phyloP scores from a whole-genome alignment of 2,888 invertebrate species.

The Lacanobia wlatinum region DNA sequence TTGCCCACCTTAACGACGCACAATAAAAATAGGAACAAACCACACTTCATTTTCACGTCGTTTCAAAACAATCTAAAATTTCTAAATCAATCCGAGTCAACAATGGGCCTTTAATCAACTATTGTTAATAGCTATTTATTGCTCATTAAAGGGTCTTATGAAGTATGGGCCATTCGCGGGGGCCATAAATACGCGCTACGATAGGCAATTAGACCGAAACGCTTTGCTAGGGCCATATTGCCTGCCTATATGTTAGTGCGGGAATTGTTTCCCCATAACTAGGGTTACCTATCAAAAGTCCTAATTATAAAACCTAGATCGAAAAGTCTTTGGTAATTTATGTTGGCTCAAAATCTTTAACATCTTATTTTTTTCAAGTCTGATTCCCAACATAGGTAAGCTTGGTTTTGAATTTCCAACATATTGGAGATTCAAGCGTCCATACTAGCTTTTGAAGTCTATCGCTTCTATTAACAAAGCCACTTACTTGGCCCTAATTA shows the following conservation, averaged over 20 bases:
- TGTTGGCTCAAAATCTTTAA: background rate
- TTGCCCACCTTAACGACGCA: background rate
- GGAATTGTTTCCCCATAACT: constrained; percentile 37
- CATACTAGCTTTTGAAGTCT: background rate
- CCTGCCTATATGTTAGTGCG: constrained; percentile 24
- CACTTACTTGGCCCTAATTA: background rate
- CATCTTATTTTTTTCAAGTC: too few species aligned
- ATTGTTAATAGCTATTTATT: constrained; percentile 75
- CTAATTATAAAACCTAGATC: background rate
- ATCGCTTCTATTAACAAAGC: too few species aligned
- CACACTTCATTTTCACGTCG: constrained; percentile 38
- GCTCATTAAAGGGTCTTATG: constrained; percentile 77
- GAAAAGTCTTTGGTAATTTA: background rate
- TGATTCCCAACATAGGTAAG: too few species aligned
- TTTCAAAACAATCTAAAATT: constrained; percentile 47
- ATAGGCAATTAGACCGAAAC: constrained; percentile 74
- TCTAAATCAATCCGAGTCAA: constrained; percentile 52
- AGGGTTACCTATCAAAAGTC: constrained; percentile 29
- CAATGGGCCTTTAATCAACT: constrained; percentile 66
- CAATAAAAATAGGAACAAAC: constrained; percentile 13
- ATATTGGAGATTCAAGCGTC: background rate
- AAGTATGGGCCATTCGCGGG: constrained; percentile 68
- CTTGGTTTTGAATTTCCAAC: background rate
- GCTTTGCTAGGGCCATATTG: constrained; percentile 57
- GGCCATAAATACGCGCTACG: constrained; percentile 64